Conservation (phyloP, 2,888 invertebrate genomes). For the Sarcophaga variegata region DNA sequence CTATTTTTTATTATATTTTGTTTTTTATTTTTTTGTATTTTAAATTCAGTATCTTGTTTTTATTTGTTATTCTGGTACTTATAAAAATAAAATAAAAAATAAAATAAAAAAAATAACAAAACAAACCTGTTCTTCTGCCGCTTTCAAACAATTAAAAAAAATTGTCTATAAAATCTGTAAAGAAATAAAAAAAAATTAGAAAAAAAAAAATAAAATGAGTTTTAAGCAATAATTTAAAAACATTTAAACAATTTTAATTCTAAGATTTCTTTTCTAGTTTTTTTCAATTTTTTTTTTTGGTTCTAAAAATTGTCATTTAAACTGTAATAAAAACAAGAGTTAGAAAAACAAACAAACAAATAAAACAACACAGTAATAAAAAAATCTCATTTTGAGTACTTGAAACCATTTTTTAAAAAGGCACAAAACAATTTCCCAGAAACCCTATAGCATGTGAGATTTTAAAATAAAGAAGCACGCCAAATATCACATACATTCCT, state of each 20-base stretch:
- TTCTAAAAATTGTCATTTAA: background rate
- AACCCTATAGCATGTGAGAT: background rate
- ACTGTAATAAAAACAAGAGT: background rate
- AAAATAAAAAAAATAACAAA: background rate
- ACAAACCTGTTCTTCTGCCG: constrained; percentile 61
- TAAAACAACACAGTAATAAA: background rate
- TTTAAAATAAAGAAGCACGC: background rate
- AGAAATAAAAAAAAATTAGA: constrained; percentile 23
- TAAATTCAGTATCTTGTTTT: constrained; percentile 17
- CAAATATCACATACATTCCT: too few relatives aligned
- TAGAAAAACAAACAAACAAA: background rate
- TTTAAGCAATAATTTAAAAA: constrained; percentile 40
- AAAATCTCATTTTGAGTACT: background rate
- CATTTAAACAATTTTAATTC: background rate
- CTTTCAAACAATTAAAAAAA: constrained; percentile 51
- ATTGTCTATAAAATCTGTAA: constrained; percentile 56
- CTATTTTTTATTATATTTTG: background rate
- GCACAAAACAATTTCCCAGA: background rate
- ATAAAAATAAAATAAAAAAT: background rate
- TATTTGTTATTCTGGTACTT: background rate
- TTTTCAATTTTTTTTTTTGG: background rate
- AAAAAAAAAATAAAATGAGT: background rate
- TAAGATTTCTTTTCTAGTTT: too few relatives aligned
- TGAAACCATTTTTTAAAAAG: background rate
- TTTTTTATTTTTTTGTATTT: background rate